Conservation (phyloP, 1,140 invertebrate genomes). For the Spodoptera litura region DNA sequence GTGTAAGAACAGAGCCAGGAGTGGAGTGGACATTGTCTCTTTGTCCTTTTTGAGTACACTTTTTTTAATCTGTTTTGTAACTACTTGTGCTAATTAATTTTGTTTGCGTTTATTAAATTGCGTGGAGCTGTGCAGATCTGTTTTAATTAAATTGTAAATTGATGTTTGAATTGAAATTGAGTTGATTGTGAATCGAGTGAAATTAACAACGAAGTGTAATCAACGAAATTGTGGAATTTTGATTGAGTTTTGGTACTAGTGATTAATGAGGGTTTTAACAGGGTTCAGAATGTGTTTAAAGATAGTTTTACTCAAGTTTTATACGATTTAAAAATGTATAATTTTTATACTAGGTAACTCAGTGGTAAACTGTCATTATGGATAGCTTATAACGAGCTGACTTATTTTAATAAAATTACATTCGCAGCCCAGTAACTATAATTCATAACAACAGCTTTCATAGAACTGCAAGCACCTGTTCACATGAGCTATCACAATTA, state of each 20-base stretch:
- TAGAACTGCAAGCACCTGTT: constrained; percentile 15
- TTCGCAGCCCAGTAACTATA: not conserved
- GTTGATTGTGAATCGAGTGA: not conserved
- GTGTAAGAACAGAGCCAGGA: constrained; percentile 72
- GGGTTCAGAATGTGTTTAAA: constrained; percentile 8
- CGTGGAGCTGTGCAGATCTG: constrained; percentile 30
- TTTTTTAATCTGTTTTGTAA: constrained; percentile 32
- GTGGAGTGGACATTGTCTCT: constrained; percentile 75
- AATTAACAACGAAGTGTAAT: constrained; percentile 12
- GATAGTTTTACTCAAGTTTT: not conserved
- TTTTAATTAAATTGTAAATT: constrained; percentile 64
- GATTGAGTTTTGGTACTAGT: not conserved
- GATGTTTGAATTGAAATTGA: constrained; percentile 43
- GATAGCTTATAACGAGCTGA: not conserved
- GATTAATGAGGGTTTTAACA: constrained; percentile 1
- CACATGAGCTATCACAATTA: constrained; percentile 23
- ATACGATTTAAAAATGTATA: not conserved
- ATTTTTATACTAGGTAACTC: not conserved
- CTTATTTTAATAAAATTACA: not conserved
- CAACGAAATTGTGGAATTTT: constrained; percentile 1
- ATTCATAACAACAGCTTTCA: constrained; percentile 8
- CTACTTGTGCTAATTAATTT: constrained; percentile 46
- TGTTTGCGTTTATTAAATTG: constrained; percentile 40
- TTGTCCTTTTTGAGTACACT: constrained; percentile 37
- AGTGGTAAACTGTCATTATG: not conserved